Base-by-base conservation (phyloP, 1,140 invertebrate genomes). In the Lasioglossum baleicum region DNA sequence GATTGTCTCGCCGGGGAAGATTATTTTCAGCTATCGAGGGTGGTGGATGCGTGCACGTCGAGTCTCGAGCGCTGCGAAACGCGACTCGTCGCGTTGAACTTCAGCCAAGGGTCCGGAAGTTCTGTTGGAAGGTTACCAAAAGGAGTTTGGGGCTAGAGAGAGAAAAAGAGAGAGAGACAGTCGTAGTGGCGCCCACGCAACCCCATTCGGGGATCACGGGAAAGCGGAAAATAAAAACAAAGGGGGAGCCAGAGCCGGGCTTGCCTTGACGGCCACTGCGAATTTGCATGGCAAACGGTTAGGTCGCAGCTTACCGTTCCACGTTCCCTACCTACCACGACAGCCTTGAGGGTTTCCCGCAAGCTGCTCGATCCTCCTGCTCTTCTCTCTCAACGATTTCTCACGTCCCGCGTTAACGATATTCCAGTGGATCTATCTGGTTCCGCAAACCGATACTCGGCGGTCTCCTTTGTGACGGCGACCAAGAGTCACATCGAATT, bases 101-200 rank as follows among this genome's bases (percentile, higher is more conserved):
- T 73, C 31, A 60, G 84, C 84, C 84, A 85, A 85, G 67, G 60
- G 72, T 58, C 67, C 82, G 80, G 82, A 75, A 77, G 84, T 81
- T 68, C 56, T 17, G 42, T 86, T 86, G 84, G 84, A 82, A 76
- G 75, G 58, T 73, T 82, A 78, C 84, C 84, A 86, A 86, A 69
- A 81, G 42, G 15, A 48, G 11, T 2, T 42, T 5, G 20, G 17
- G 17, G 42, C 44, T 48, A 11, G 44, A 48, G 44, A 11, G 44
- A 10, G 42, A 44, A 0, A 44, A 8, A 44, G 44, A 48, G 10
- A 11, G 35, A 53, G 63, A 63, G 66, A 73, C 71, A 77, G 84
- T 76, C 79, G 63, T 61, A 75, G 53, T 79, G 84, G 84, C 84
- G 84, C 84, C 84, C 58, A 72, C 75, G 56, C 75, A 80, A 83